These are phyloP conservation scores for Geococcyx californianus DNA, from an alignment of 2,113 vertebrate species.

Conservation along the genomic window DNA sequence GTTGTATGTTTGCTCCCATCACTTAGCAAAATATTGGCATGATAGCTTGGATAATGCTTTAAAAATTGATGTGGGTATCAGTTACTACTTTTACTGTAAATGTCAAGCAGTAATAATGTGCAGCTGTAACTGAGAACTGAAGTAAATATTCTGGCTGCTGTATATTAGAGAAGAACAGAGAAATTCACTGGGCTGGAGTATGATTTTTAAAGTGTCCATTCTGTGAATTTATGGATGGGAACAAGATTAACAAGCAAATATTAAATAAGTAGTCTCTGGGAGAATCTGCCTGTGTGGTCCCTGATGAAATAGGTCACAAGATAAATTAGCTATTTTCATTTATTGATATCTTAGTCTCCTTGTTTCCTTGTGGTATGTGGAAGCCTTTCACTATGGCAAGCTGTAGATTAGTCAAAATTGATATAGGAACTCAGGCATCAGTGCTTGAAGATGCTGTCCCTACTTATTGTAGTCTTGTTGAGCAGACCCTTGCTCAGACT, in stretches of 20 bases:
- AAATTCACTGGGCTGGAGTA: not conserved
- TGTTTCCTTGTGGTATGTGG: not conserved
- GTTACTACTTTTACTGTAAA: not conserved
- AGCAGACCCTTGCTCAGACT: not conserved
- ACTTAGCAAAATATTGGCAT: not conserved
- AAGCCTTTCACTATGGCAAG: not conserved
- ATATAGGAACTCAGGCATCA: not conserved
- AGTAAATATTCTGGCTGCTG: not conserved
- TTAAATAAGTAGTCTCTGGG: not conserved
- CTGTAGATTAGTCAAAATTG: not conserved
- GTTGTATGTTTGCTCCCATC: accelerated
- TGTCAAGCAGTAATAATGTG: not conserved
- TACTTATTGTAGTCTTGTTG: not conserved
- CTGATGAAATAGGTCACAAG: not conserved
- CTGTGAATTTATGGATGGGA: not conserved
- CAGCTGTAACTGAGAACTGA: not conserved
- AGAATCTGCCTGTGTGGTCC: not conserved
- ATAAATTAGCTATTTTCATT: not conserved
- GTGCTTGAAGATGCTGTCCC: not conserved
- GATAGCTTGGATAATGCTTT: not conserved
- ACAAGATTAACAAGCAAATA: not conserved
- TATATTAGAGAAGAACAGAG: not conserved
- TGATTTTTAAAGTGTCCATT: not conserved
- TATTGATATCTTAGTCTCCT: not conserved
- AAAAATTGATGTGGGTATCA: not conserved